Percentiles rank a stretch among this genome's conserved stretches.
Conservation (phyloP, 2,797 vertebrate species). For the Ptychobarbus kaznakovi region DNA sequence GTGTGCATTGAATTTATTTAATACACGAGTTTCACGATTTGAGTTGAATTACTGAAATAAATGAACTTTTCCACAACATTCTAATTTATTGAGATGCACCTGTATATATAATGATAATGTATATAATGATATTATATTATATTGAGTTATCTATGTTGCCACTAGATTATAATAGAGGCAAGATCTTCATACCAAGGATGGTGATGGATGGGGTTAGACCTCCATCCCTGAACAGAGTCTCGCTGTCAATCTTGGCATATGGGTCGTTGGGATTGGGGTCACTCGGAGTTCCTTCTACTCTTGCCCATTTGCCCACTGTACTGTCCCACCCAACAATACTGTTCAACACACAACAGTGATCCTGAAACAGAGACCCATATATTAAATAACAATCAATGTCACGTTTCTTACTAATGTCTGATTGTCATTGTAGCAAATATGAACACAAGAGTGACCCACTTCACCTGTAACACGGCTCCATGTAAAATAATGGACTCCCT, state of each 20-base stretch:
- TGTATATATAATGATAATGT: no score
- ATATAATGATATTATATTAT: neutral
- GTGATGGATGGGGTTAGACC: constrained; percentile 97
- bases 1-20: no score
- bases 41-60: no score
- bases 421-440: no score
- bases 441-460: constrained; percentile 73
- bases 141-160: neutral
- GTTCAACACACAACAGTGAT: constrained; percentile 96
- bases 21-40: no score
- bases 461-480: constrained; percentile 90
- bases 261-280: constrained; percentile 98
- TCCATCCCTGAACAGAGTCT: constrained; percentile 95
- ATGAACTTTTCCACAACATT: no score
- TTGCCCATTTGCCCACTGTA: constrained; percentile 93
- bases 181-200: constrained; percentile 84
- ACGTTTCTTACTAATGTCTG: neutral
- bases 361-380: constrained; percentile 73
- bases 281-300: constrained; percentile 95
- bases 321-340: constrained; percentile 99
- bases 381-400: neutral
- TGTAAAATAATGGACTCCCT: constrained; percentile 95
- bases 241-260: constrained; percentile 94
- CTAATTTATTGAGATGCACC: no score
- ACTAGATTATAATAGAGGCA: neutral